Conservation (phyloP, 2,888 invertebrate species). For the Heteromyza rotundicornis region DNA sequence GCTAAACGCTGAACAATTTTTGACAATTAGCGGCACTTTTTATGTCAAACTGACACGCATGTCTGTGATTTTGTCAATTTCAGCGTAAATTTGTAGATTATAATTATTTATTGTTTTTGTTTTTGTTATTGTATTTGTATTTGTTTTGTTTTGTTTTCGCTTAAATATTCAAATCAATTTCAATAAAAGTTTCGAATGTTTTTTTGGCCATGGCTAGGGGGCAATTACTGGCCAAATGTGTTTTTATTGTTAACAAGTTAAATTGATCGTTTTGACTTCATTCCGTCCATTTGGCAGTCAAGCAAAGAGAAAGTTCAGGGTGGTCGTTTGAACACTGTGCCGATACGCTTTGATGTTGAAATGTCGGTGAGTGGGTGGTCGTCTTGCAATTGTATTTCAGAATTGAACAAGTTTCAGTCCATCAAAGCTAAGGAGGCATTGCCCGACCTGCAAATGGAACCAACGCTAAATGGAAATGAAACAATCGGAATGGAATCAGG, state of each 20-base stretch:
- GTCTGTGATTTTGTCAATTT: constrained; percentile 47
- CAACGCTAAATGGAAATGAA: no score
- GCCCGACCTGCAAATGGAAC: no score
- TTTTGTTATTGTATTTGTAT: not conserved
- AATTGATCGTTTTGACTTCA: constrained; percentile 45
- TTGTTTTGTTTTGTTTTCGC: no score
- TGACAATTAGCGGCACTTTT: constrained; percentile 55
- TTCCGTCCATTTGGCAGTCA: no score
- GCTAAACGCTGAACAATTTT: constrained; percentile 46
- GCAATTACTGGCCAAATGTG: constrained; percentile 33
- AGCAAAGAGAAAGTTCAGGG: not conserved
- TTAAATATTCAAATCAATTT: no score
- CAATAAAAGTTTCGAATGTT: not conserved
- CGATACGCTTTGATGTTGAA: no score
- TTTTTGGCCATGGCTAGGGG: not conserved
- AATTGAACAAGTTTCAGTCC: no score
- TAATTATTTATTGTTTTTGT: not conserved
- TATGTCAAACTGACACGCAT: constrained; percentile 33
- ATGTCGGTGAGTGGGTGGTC: no score
- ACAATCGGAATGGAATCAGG: no score
- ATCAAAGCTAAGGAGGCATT: no score
- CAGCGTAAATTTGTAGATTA: constrained; percentile 46
- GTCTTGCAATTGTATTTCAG: no score
- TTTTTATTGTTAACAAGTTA: constrained; percentile 44
- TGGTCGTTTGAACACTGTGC: no score